Conservation (phyloP, 2,113 vertebrate genomes). For the Tragelaphus imberbis region DNA sequence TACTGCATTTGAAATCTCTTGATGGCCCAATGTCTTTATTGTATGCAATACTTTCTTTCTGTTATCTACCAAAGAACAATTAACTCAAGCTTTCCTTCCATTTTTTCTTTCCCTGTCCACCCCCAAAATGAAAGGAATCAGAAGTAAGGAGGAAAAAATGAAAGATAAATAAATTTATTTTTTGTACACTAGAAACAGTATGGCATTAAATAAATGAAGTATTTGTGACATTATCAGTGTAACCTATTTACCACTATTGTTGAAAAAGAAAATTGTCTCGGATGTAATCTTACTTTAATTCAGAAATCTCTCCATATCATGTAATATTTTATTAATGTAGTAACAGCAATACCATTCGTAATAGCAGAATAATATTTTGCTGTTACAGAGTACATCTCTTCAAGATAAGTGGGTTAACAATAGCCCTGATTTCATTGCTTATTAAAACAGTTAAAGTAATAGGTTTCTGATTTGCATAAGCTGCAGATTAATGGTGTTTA, state of each 20-base stretch:
- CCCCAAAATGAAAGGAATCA: not conserved
- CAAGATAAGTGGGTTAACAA: conserved; percentile 25
- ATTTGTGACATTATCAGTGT: not conserved
- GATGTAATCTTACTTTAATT: conserved; percentile 1
- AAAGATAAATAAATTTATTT: not conserved
- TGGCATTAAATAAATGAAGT: not conserved
- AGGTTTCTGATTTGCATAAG: conserved; percentile 60
- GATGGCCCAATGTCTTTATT: not conserved
- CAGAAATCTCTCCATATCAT: not conserved
- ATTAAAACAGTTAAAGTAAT: conserved; percentile 56
- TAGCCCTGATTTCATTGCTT: conserved; percentile 46
- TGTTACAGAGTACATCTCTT: conserved; percentile 21
- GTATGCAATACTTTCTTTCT: not conserved
- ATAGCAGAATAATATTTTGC: conserved; percentile 12
- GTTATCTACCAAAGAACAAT: not conserved
- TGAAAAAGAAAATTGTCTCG: not conserved
- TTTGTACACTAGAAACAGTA: not conserved
- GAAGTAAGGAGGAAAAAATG: not conserved
- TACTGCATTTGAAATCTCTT: not conserved
- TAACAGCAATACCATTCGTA: not conserved
- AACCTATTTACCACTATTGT: not conserved
- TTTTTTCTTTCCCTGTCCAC: not conserved
- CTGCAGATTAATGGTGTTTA: conserved; percentile 59
- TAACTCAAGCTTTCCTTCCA: not conserved
- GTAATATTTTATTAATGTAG: conserved; percentile 21